These are phyloP conservation scores for Onthophagus sagittarius DNA, from an alignment of 2,888 invertebrate species.

Conservation along the genomic window DNA sequence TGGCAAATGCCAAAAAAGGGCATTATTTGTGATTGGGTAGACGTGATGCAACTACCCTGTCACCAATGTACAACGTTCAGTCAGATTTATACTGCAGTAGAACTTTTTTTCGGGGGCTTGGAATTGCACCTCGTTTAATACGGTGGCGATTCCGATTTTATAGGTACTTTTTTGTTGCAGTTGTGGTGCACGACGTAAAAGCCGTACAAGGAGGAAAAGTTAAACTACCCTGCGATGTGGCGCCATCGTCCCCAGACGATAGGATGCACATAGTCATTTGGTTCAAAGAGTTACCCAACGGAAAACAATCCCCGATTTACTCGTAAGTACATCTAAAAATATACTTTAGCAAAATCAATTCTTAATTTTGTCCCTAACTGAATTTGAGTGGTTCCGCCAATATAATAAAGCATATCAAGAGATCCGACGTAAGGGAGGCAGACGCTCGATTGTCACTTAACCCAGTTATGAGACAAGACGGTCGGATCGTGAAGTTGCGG, in stretches of 20 bases:
- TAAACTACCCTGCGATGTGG: constrained; percentile 59
- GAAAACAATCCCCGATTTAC: constrained; percentile 55
- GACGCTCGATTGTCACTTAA: constrained; percentile 14
- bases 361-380: background rate
- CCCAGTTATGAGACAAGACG: constrained; percentile 13
- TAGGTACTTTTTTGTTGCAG: constrained; percentile 37
- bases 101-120: background rate
- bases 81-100: background rate
- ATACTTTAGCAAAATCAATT: background rate
- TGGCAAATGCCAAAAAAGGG: background rate
- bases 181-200: constrained; percentile 46
- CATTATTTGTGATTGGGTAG: background rate
- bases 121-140: constrained; percentile 8
- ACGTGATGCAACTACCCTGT: background rate
- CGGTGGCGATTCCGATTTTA: background rate
- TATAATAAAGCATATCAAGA: constrained; percentile 12
- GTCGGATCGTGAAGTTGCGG: background rate
- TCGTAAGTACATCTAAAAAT: constrained; percentile 48
- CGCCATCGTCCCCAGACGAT: constrained; percentile 54
- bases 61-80: background rate
- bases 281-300: constrained; percentile 57
- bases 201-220: constrained; percentile 58
- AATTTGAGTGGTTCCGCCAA: background rate
- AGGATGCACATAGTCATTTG: constrained; percentile 61
- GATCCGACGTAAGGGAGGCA: background rate